These are phyloP conservation scores for Dione vanillae DNA, from an alignment of 2,888 invertebrate species.

Conservation along the genomic window DNA sequence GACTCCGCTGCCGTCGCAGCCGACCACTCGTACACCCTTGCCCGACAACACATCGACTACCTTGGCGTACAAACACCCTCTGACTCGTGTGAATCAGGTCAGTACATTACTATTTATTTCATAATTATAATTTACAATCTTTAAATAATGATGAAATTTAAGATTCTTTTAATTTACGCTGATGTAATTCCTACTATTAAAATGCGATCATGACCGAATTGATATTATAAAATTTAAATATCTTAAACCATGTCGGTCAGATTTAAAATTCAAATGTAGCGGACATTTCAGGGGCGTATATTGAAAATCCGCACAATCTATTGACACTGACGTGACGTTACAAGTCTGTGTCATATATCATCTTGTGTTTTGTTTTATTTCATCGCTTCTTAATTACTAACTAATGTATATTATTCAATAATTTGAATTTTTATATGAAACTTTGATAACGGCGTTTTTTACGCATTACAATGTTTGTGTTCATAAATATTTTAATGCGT, in stretches of 20 bases:
- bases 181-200: conserved; percentile 25
- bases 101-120: conserved; percentile 59
- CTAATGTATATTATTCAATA: conserved; percentile 8
- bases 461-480: not conserved
- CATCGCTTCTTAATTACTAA: conserved; percentile 9
- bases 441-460: conserved; percentile 8
- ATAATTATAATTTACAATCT: not conserved
- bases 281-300: conserved; percentile 55
- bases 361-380: conserved; percentile 13
- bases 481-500: not conserved
- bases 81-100: conserved; percentile 91
- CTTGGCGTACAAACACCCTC: conserved; percentile 94
- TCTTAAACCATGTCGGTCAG: conserved; percentile 51
- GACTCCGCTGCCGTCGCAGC: conserved; percentile 84
- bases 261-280: conserved; percentile 59
- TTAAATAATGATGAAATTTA: conserved; percentile 9
- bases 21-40: conserved; percentile 87
- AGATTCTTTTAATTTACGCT: conserved; percentile 25
- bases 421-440: not conserved
- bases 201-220: conserved; percentile 39
- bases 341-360: conserved; percentile 17
- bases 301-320: conserved; percentile 52
- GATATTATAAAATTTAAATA: conserved; percentile 45
- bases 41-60: conserved; percentile 86
- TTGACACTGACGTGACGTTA: conserved; percentile 38